phyloP scores from a whole-genome alignment of 2,888 invertebrate genomes.

The Tanytarsus gracilentus region DNA sequence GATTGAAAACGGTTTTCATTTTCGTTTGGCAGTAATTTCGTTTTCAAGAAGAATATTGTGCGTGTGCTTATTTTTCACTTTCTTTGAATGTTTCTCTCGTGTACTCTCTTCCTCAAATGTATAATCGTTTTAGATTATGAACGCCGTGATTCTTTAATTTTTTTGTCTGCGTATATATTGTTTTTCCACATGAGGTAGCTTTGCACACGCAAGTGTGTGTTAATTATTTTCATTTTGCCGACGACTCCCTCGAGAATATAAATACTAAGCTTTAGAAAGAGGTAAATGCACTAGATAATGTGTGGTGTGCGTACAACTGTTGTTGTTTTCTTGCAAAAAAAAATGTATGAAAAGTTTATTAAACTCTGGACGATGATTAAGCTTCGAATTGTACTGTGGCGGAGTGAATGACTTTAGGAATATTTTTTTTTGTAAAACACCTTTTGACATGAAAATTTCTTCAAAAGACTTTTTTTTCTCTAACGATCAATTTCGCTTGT shows the following conservation, averaged over 20 bases:
- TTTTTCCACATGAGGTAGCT: not conserved
- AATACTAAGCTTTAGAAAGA: not conserved
- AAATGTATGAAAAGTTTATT: too few relatives aligned
- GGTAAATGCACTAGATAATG: constrained; percentile 13
- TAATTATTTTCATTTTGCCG: constrained; percentile 1
- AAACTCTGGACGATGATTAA: too few relatives aligned
- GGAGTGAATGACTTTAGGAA: too few relatives aligned
- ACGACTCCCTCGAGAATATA: not conserved
- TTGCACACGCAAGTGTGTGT: constrained; percentile 10
- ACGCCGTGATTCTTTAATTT: not conserved
- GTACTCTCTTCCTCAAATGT: not conserved
- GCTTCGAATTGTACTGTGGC: too few relatives aligned
- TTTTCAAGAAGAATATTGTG: constrained; percentile 17
- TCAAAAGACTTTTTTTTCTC: too few relatives aligned
- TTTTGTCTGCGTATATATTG: not conserved
- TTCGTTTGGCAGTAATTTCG: not conserved
- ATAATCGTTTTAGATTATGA: constrained; percentile 22
- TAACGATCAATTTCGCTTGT: too few relatives aligned
- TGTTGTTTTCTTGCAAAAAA: too few relatives aligned
- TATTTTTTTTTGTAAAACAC: too few relatives aligned
- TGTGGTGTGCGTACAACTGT: too few relatives aligned
- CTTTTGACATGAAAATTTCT: too few relatives aligned
- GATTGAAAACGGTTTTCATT: not conserved
- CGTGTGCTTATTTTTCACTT: constrained; percentile 20
- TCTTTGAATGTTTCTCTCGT: not conserved